These are phyloP conservation scores for Phyllotis vaccarum DNA, from an alignment of 2,797 vertebrate species.

Conservation along the genomic window DNA sequence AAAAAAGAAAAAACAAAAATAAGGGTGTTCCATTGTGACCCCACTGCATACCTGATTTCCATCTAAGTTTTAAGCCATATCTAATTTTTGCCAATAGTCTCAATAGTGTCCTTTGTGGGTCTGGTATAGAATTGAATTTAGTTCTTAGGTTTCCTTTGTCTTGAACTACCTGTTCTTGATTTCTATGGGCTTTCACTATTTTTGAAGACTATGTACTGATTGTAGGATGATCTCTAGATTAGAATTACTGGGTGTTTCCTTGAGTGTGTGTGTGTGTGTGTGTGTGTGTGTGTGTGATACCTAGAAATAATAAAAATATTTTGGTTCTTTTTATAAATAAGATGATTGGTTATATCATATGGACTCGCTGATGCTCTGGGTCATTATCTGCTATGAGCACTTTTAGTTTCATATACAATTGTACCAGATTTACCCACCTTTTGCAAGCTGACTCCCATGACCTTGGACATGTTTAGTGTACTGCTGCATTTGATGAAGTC, in stretches of 20 bases:
- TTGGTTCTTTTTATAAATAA: not conserved
- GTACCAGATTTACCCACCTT: not conserved
- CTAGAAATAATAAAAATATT: slow-evolving; percentile 16
- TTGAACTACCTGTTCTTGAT: not conserved
- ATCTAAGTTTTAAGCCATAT: not conserved
- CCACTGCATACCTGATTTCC: not conserved
- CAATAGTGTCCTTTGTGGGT: not conserved
- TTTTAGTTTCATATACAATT: slow-evolving; percentile 13
- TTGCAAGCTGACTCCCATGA: not conserved
- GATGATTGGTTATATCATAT: not conserved
- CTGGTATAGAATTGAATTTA: not conserved
- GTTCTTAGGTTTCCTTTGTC: not conserved
- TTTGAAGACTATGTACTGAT: not conserved
- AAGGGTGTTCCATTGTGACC: not conserved
- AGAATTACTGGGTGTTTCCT: not conserved
- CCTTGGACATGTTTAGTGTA: not conserved
- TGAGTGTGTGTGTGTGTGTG: not conserved
- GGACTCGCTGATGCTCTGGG: not conserved
- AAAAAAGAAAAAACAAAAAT: too few species aligned
- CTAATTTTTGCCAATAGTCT: not conserved
- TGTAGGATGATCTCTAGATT: not conserved
- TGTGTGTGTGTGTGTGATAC: too few species aligned
- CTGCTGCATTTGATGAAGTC: not conserved
- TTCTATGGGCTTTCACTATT: not conserved
- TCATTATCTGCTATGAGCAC: not conserved